Evolutionary conservation across 2,888 invertebrate genomes (phyloP).

Genomic region (Hirudinaria manillensis): DNA sequence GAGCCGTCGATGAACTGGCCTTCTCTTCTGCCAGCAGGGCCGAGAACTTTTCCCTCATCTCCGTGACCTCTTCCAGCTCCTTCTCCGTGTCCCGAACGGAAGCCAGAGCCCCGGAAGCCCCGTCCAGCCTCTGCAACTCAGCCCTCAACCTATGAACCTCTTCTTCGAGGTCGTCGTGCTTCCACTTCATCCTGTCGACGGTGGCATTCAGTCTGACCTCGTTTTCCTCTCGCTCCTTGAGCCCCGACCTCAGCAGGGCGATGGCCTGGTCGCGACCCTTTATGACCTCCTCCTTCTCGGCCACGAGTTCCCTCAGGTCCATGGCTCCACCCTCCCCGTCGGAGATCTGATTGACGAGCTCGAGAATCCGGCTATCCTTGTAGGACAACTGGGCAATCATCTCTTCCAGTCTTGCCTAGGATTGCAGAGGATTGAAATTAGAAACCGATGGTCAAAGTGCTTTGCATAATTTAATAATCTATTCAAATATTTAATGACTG

Average conservation of each 20-base stretch:
- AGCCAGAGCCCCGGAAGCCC: background rate
- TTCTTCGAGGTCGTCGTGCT: background rate
- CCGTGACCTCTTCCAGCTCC: slow-evolving; percentile 12
- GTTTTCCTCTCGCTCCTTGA: slow-evolving; percentile 12
- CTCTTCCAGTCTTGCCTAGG: slow-evolving; percentile 46
- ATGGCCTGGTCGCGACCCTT: slow-evolving; percentile 66
- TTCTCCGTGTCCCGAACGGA: background rate
- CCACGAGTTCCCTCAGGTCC: slow-evolving; percentile 73
- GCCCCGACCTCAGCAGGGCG: slow-evolving; percentile 17
- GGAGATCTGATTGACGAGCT: slow-evolving; percentile 66
- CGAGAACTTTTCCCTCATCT: slow-evolving; percentile 2
- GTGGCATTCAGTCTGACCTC: slow-evolving; percentile 12
- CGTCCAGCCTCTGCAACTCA: background rate
- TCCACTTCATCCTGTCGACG: slow-evolving; percentile 23
- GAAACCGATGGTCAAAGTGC: too few species aligned
- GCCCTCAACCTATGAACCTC: background rate
- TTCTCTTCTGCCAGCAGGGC: background rate
- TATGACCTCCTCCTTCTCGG: slow-evolving; percentile 76
- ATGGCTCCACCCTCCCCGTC: slow-evolving; percentile 71
- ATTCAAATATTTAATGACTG: background rate
- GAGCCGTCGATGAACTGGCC: background rate
- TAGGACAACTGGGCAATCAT: slow-evolving; percentile 58
- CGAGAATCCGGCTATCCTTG: slow-evolving; percentile 64
- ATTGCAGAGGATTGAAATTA: background rate
- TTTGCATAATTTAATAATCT: background rate